These are phyloP conservation scores for Acrossocheilus fasciatus DNA, from an alignment of 2,797 vertebrate genomes.

Conservation along the genomic window DNA sequence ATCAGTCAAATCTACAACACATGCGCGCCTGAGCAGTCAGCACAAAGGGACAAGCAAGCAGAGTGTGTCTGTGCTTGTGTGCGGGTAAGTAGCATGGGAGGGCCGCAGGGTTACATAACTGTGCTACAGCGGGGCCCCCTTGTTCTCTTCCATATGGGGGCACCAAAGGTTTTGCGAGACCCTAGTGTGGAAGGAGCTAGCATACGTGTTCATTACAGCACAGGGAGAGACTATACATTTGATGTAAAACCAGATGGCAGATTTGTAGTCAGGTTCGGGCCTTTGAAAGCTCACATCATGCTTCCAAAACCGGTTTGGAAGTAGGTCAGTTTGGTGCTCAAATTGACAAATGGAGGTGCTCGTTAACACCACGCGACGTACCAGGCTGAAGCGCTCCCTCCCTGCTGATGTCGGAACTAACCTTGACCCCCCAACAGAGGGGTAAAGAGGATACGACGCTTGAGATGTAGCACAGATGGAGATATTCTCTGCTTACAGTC, in stretches of 20 bases:
- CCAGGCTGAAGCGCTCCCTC: slow-evolving; percentile 33
- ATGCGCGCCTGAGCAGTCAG: slow-evolving; percentile 60
- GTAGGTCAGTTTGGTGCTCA: slow-evolving; percentile 15
- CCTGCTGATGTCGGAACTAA: slow-evolving; percentile 58
- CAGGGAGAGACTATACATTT: slow-evolving; percentile 26
- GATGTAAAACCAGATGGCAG: slow-evolving; percentile 41
- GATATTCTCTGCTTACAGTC: slow-evolving; percentile 70
- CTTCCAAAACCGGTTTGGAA: slow-evolving; percentile 15
- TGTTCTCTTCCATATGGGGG: slow-evolving; percentile 53
- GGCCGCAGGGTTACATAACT: slow-evolving; percentile 47
- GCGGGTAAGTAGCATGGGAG: slow-evolving; percentile 43
- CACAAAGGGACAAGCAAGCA: slow-evolving; percentile 60
- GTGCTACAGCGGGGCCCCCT: slow-evolving; percentile 42
- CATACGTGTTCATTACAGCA: slow-evolving; percentile 22
- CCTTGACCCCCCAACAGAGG: slow-evolving; percentile 64
- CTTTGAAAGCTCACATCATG: background rate
- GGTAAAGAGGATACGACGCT: slow-evolving; percentile 62
- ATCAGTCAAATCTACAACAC: slow-evolving; percentile 45
- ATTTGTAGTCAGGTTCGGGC: slow-evolving; percentile 13
- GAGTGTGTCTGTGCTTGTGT: slow-evolving; percentile 50
- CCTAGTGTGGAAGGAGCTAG: slow-evolving; percentile 12
- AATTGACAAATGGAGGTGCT: slow-evolving; percentile 36
- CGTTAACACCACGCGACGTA: slow-evolving; percentile 21
- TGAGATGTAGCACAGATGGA: slow-evolving; percentile 73
- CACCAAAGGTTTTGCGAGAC: slow-evolving; percentile 43